A percentile compares a stretch with the other conserved stretches of the same genome.
Conservation (phyloP, 92 coral and sea anemone genomes). For the Isaurus tuberculatus region DNA sequence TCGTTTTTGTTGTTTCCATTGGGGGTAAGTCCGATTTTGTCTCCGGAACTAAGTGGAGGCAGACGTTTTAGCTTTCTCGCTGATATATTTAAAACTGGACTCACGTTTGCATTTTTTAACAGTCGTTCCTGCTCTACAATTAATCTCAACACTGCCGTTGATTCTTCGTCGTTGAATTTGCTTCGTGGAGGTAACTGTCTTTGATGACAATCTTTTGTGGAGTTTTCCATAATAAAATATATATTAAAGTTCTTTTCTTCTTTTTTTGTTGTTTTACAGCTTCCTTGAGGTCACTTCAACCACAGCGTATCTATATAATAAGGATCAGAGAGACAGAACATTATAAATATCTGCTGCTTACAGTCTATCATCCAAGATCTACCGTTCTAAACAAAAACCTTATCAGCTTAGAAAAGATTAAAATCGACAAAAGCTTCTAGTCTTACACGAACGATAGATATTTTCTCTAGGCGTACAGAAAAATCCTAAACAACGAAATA, state of each 20-base stretch:
- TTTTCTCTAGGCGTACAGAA: not conserved
- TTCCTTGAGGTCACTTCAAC: not conserved
- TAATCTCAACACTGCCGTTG: slow-evolving; percentile 90
- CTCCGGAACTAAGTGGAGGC: slow-evolving; percentile 79
- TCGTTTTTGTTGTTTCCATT: slow-evolving; percentile 61
- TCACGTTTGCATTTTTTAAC: slow-evolving; percentile 75
- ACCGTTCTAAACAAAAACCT: not conserved
- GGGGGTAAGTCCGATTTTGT: slow-evolving; percentile 54
- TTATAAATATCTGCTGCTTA: not conserved
- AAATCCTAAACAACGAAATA: not conserved
- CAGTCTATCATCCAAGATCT: not conserved
- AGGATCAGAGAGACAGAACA: not conserved
- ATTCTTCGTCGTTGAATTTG: slow-evolving; percentile 95
- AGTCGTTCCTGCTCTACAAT: slow-evolving; percentile 89
- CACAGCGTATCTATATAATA: not conserved
- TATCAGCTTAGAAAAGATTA: not conserved
- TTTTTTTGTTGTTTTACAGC: not conserved
- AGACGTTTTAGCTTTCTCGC: slow-evolving; percentile 79
- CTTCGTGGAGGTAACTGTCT: slow-evolving; percentile 82
- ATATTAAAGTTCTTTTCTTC: not conserved
- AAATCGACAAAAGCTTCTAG: not conserved
- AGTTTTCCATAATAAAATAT: slow-evolving; percentile 42
- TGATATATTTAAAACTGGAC: slow-evolving; percentile 82
- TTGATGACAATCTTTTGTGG: slow-evolving; percentile 35
- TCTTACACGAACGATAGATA: not conserved